These are phyloP conservation scores for Mylabris sibirica DNA, from an alignment of 2,888 invertebrate genomes.

Conservation along the genomic window DNA sequence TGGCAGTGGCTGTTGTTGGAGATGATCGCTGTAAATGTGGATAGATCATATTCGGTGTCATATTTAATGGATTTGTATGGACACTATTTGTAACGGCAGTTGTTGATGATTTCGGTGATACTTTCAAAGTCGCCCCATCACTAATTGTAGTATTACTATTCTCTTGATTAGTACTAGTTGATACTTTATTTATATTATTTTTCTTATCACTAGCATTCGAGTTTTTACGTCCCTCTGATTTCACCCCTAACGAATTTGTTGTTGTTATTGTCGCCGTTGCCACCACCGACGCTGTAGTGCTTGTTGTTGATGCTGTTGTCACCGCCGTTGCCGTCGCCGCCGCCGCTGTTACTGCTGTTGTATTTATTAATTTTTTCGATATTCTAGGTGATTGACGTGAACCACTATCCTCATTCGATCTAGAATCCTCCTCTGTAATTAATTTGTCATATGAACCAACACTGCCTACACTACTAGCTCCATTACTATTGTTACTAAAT, in stretches of 20 bases:
- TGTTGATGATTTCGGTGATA: conserved; percentile 71
- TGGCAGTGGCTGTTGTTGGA: conserved; percentile 72
- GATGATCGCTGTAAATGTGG: conserved; percentile 71
- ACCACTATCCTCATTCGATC: conserved; percentile 73
- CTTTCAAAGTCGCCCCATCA: conserved; percentile 66
- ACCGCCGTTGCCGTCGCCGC: conserved; percentile 61
- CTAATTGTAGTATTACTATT: conserved; percentile 58
- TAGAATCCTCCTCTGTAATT: conserved; percentile 76
- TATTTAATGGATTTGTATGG: conserved; percentile 69
- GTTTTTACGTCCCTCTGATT: conserved; percentile 64
- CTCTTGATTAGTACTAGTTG: conserved; percentile 65
- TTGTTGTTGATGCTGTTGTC: conserved; percentile 63
- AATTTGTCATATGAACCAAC: conserved; percentile 72
- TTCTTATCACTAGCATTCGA: conserved; percentile 61
- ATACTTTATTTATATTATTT: conserved; percentile 64
- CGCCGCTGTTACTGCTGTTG: not conserved
- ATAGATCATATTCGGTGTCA: conserved; percentile 62
- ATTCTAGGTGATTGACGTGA: conserved; percentile 65
- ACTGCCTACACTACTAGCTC: conserved; percentile 57
- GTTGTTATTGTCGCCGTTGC: conserved; percentile 26
- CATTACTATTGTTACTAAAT: conserved; percentile 78
- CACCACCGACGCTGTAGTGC: not conserved
- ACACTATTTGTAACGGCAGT: conserved; percentile 64
- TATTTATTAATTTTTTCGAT: conserved; percentile 63
- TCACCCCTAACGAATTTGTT: conserved; percentile 56